Percentiles rank a stretch among this genome's conserved stretches.
These are phyloP conservation scores for Aegithalos caudatus DNA, from an alignment of 2,113 vertebrate species.

Conservation along the genomic window DNA sequence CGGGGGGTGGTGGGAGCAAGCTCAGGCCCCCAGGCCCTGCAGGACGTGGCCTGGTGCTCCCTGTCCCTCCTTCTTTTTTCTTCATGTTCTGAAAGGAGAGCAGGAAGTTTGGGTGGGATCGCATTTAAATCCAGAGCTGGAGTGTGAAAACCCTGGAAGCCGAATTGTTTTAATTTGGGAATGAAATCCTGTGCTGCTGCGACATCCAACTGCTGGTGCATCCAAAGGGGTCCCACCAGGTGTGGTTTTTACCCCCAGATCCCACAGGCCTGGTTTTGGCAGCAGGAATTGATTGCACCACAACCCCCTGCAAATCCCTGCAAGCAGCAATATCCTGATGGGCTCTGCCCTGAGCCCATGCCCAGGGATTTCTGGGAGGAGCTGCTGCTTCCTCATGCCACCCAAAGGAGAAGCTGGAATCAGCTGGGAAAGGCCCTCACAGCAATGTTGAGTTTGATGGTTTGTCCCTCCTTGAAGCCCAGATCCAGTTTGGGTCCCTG, in stretches of 20 bases:
- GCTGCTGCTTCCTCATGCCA: background rate
- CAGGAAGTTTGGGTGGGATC: too few species aligned
- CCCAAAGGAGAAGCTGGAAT: background rate
- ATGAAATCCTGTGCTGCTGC: rapidly evolving
- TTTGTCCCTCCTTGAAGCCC: constrained; percentile 96
- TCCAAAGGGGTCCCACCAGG: background rate
- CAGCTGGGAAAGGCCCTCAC: constrained; percentile 69
- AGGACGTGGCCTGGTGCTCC: constrained; percentile 67
- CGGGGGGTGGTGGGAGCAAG: constrained; percentile 87
- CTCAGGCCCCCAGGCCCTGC: constrained; percentile 51
- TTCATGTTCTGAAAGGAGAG: constrained; percentile 82
- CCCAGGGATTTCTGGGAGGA: rapidly evolving
- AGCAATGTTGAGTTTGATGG: constrained; percentile 94
- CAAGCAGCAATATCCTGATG: rapidly evolving
- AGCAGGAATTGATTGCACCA: background rate
- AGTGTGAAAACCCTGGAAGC: rapidly evolving
- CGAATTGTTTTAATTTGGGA: background rate
- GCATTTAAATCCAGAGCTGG: rapidly evolving
- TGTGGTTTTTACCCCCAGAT: background rate
- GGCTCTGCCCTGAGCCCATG: background rate
- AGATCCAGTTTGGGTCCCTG: constrained; percentile 88
- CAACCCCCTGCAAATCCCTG: background rate
- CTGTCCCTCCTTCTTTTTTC: constrained; percentile 80
- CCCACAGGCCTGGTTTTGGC: background rate
- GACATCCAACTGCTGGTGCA: rapidly evolving